These are phyloP conservation scores for Escarpia spicata DNA, from an alignment of 2,888 invertebrate species.

Conservation along the genomic window DNA sequence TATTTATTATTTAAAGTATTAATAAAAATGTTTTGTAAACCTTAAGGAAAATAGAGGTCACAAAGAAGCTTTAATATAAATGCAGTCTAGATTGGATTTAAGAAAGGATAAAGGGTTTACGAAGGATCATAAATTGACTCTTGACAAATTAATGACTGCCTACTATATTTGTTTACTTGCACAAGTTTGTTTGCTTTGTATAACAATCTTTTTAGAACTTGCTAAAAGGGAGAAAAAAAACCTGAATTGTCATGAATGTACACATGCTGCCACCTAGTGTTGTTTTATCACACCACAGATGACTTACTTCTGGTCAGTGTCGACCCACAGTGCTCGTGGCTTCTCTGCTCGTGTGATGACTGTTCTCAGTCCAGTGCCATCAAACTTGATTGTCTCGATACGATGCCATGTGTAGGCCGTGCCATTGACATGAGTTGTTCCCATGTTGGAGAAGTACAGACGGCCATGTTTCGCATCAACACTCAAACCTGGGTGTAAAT, in stretches of 20 bases:
- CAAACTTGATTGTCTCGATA: constrained; percentile 52
- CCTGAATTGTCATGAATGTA: not conserved
- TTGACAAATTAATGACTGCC: not conserved
- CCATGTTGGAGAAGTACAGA: constrained; percentile 58
- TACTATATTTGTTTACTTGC: not conserved
- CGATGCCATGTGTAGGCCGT: constrained; percentile 52
- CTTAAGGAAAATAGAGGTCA: too few relatives aligned
- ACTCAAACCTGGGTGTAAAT: constrained; percentile 39
- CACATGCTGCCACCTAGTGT: not conserved
- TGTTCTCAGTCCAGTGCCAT: constrained; percentile 42
- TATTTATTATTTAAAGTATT: not conserved
- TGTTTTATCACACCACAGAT: not conserved
- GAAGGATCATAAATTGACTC: not conserved
- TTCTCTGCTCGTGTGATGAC: constrained; percentile 47
- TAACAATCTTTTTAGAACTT: not conserved
- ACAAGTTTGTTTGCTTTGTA: not conserved
- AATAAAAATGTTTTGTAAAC: not conserved
- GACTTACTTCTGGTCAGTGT: constrained; percentile 44
- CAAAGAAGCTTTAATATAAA: too few relatives aligned
- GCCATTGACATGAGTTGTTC: constrained; percentile 48
- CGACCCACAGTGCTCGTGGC: constrained; percentile 50
- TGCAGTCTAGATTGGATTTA: too few relatives aligned
- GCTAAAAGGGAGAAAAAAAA: too few relatives aligned
- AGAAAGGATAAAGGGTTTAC: too few relatives aligned
- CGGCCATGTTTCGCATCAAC: constrained; percentile 49